These are phyloP conservation scores for Medauroidea extradentata DNA, from an alignment of 1,140 invertebrate genomes.

Conservation along the genomic window DNA sequence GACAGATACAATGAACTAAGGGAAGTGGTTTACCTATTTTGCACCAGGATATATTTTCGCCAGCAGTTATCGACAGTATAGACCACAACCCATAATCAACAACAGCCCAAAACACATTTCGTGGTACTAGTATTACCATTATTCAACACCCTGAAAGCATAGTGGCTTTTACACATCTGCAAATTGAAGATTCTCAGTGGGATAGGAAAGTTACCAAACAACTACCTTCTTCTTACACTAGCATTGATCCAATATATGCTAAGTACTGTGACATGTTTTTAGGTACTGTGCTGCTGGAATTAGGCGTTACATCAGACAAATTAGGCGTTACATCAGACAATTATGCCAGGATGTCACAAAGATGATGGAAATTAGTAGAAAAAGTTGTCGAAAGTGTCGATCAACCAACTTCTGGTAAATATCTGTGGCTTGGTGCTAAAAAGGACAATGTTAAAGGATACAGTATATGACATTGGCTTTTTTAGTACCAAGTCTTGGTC, in stretches of 20 bases:
- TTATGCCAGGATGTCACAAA: neutral
- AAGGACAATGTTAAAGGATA: no score
- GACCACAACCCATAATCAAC: neutral
- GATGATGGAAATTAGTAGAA: no score
- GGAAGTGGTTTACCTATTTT: no score
- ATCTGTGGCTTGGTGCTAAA: no score
- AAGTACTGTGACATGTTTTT: neutral
- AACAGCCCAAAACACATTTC: neutral
- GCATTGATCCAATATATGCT: neutral
- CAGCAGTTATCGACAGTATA: neutral
- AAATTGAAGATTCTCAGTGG: neutral
- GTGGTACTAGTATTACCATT: neutral
- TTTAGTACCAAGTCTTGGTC: no score
- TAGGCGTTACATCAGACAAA: no score
- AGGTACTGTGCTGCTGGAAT: neutral
- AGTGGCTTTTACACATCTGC: neutral
- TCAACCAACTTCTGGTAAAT: neutral
- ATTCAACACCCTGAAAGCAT: slow-evolving; percentile 1
- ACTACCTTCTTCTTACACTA: neutral
- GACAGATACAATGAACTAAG: no score
- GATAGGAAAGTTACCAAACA: neutral
- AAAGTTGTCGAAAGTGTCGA: no score
- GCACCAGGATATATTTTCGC: neutral
- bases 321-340: no score
- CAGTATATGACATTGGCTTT: no score